Evolutionary conservation across 2,797 vertebrate species (phyloP).

Genomic region (Neomorphus geoffroyi): DNA sequence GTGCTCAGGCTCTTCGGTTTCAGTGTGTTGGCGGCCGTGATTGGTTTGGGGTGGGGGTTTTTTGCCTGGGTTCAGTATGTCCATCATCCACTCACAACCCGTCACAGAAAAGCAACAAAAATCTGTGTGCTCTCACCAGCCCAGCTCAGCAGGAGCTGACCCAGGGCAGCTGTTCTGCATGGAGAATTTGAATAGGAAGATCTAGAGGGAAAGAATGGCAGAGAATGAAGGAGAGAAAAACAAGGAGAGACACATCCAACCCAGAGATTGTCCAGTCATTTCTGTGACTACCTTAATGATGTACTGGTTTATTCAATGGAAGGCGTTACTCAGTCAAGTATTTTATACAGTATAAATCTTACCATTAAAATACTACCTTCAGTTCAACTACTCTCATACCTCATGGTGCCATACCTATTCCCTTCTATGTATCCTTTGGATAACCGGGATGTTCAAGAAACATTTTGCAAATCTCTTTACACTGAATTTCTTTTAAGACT

Average conservation of each 20-base stretch:
- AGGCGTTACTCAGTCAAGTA: not conserved
- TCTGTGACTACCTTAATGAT: not conserved
- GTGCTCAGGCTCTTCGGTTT: not conserved
- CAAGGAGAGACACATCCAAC: not conserved
- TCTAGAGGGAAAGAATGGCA: not conserved
- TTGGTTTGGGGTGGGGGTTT: not conserved
- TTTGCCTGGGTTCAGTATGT: not conserved
- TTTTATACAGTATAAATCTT: not conserved
- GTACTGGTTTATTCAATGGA: not conserved
- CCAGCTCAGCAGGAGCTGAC: conserved; percentile 24
- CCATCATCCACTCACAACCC: not conserved
- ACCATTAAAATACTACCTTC: not conserved
- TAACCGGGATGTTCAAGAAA: not conserved
- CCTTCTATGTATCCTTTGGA: not conserved
- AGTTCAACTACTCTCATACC: not conserved
- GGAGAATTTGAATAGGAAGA: conserved; percentile 37
- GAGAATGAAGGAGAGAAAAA: not conserved
- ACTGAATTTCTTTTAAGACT: not conserved
- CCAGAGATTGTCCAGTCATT: not conserved
- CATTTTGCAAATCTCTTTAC: not conserved
- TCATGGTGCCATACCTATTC: not conserved
- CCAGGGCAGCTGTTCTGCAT: conserved; percentile 1
- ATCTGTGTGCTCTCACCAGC: not conserved
- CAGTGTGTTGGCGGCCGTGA: not conserved
- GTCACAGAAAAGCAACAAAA: not conserved